phyloP scores from a whole-genome alignment of 2,888 invertebrate genomes.

The Cetonia aurata region DNA sequence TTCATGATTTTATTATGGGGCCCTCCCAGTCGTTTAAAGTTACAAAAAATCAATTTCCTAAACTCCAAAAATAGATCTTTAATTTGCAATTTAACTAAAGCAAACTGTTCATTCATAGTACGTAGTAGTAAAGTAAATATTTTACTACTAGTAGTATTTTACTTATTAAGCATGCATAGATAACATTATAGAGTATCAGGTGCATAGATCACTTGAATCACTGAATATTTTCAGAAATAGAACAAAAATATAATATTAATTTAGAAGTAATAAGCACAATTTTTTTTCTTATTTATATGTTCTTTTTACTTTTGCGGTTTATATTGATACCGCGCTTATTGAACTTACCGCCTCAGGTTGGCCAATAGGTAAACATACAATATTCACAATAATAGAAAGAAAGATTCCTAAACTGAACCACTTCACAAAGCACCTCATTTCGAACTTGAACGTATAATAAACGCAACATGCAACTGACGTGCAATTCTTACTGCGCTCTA shows the following conservation, averaged over 20 bases:
- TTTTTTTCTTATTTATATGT: too few species aligned
- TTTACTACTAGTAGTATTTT: too few species aligned
- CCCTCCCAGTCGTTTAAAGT: background rate
- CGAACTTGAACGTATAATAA: background rate
- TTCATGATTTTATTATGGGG: background rate
- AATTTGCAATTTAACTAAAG: too few species aligned
- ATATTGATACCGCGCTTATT: too few species aligned
- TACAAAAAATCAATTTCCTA: background rate
- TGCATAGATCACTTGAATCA: background rate
- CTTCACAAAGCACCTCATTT: conserved; percentile 35
- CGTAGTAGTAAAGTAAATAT: too few species aligned
- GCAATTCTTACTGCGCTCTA: conserved; percentile 9
- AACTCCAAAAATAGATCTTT: too few species aligned
- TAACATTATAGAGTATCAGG: too few species aligned
- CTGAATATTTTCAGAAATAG: background rate
- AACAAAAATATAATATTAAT: too few species aligned
- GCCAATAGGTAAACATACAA: conserved; percentile 49
- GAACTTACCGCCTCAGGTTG: conserved; percentile 53
- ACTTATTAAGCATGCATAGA: too few species aligned
- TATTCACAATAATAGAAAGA: conserved; percentile 29
- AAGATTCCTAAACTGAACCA: conserved; percentile 38
- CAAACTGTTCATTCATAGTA: too few species aligned
- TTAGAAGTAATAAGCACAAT: too few species aligned
- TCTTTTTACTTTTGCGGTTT: too few species aligned
- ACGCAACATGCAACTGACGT: conserved; percentile 37